These are phyloP conservation scores for Gadus chalcogrammus DNA, from an alignment of 2,113 vertebrate species.

Conservation along the genomic window DNA sequence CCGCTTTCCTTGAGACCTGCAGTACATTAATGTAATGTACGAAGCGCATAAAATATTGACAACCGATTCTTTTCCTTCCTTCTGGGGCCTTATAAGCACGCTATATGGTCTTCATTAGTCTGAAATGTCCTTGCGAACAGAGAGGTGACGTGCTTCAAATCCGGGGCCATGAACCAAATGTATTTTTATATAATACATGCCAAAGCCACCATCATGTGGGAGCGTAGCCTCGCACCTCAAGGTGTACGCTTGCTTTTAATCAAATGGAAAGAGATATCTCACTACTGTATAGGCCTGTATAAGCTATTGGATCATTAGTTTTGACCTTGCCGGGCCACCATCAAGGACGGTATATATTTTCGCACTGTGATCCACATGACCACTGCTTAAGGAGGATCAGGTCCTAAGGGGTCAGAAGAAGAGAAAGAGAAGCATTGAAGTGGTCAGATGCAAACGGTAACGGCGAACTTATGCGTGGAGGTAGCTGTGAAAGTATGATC, in stretches of 20 bases:
- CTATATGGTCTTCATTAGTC: conserved; percentile 55
- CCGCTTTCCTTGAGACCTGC: conserved; percentile 42
- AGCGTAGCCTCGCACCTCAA: conserved; percentile 25
- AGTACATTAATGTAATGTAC: conserved; percentile 53
- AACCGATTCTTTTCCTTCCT: conserved; percentile 29
- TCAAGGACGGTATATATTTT: conserved; percentile 40
- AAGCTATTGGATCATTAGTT: conserved; percentile 39
- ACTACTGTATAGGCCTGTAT: conserved; percentile 28
- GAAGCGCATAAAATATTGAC: conserved; percentile 58
- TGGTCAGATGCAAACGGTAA: too few relatives aligned
- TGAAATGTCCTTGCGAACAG: conserved; percentile 55
- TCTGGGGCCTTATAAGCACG: conserved; percentile 46
- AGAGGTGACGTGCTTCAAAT: conserved; percentile 22
- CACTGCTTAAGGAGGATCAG: too few relatives aligned
- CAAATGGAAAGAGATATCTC: conserved; percentile 17
- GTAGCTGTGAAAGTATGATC: too few relatives aligned
- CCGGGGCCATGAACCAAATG: conserved; percentile 21
- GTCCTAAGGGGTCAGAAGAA: too few relatives aligned
- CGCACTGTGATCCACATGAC: too few relatives aligned
- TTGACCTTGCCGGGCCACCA: conserved; percentile 39
- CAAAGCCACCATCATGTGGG: conserved; percentile 39
- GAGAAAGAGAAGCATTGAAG: too few relatives aligned
- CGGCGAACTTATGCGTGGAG: too few relatives aligned
- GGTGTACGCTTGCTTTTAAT: conserved; percentile 38
- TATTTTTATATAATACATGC: conserved; percentile 36